Evolutionary conservation across 2,888 invertebrate species (phyloP).

Genomic region (Aplocera efformata): DNA sequence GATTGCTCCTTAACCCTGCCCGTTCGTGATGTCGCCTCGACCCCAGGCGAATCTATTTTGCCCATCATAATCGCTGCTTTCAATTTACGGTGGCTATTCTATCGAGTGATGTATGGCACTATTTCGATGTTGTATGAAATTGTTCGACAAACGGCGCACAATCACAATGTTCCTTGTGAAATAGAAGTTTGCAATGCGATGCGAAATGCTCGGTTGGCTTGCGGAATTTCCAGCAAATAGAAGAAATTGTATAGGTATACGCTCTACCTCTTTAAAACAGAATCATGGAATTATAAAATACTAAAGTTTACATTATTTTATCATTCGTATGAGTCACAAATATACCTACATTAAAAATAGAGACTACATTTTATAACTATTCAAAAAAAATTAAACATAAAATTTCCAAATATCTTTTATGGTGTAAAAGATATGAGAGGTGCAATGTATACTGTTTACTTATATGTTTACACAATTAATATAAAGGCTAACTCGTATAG

Average conservation of each 20-base stretch:
- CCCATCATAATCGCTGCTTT: slow-evolving; percentile 76
- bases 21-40: slow-evolving; percentile 73
- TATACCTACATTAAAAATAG: no score
- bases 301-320: no score
- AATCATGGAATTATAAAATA: no score
- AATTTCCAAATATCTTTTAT: neutral
- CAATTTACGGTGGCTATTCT: slow-evolving; percentile 73
- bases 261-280: no score
- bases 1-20: slow-evolving; percentile 70
- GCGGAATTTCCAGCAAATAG: neutral
- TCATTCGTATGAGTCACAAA: no score
- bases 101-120: slow-evolving; percentile 54
- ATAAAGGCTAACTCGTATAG: slow-evolving; percentile 42
- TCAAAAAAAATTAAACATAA: no score
- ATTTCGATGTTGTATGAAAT: slow-evolving; percentile 25
- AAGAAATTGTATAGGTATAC: no score
- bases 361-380: no score
- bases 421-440: slow-evolving; percentile 11
- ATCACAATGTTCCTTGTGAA: neutral
- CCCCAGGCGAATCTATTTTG: slow-evolving; percentile 69
- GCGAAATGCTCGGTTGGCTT: slow-evolving; percentile 9
- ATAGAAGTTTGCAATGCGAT: neutral
- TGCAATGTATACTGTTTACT: slow-evolving; percentile 4
- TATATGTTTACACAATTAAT: slow-evolving; percentile 31
- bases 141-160: slow-evolving; percentile 10